Evolutionary conservation across 1,140 invertebrate species (phyloP).

Genomic region (Centruroides vittatus): DNA sequence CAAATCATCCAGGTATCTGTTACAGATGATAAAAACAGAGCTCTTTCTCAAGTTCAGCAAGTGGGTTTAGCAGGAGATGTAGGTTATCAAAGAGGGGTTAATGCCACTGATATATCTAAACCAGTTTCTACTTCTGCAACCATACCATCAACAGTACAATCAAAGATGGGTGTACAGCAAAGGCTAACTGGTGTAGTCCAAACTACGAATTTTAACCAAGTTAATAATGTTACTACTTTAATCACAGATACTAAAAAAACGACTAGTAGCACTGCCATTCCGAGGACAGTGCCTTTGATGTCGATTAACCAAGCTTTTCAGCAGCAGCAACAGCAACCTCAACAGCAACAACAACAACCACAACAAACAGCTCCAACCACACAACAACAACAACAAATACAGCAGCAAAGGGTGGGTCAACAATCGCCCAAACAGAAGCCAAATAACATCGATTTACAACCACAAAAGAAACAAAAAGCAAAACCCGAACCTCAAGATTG

Average conservation of each 20-base stretch:
- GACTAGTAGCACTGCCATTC: constrained; percentile 5
- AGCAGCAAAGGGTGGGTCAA: constrained; percentile 2
- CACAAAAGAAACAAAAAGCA: constrained; percentile 20
- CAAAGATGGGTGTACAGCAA: too few species aligned
- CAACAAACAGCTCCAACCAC: constrained; percentile 12
- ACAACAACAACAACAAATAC: constrained; percentile 17
- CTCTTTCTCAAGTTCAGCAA: too few species aligned
- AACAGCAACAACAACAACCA: constrained; percentile 13
- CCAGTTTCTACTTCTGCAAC: too few species aligned
- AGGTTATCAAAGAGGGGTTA: too few species aligned
- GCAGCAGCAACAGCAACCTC: constrained; percentile 10
- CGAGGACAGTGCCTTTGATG: constrained; percentile 16
- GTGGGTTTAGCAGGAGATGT: too few species aligned
- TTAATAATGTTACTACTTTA: too few species aligned
- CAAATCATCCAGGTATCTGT: too few species aligned
- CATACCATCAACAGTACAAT: too few species aligned
- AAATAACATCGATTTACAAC: constrained; percentile 1
- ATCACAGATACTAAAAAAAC: neutral
- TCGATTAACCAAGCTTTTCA: constrained; percentile 11
- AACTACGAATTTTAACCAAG: too few species aligned
- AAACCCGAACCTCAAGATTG: constrained; percentile 25
- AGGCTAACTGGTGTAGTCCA: too few species aligned
- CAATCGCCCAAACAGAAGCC: constrained; percentile 1
- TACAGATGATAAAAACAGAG: too few species aligned
- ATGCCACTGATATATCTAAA: too few species aligned